These are phyloP conservation scores for Himantopus leucocephalus DNA, from an alignment of 2,113 vertebrate species.

Conservation along the genomic window DNA sequence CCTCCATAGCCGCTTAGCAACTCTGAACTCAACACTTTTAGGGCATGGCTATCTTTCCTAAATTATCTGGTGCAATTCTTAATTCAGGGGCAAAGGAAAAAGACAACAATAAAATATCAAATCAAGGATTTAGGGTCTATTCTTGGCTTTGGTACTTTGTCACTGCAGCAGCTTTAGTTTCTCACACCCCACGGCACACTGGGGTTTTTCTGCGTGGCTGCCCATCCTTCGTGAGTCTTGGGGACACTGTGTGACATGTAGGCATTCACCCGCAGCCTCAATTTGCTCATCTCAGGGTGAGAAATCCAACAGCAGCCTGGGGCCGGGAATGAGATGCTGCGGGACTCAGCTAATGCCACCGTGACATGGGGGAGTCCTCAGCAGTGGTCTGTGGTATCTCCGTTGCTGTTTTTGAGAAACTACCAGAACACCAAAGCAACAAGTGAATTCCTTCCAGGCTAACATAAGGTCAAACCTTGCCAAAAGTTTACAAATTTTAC, in stretches of 20 bases:
- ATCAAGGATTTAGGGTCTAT: background rate
- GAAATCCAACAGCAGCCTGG: background rate
- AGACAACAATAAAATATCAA: background rate
- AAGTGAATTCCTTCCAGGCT: background rate
- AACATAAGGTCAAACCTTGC: background rate
- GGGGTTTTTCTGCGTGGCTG: background rate
- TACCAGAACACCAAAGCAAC: background rate
- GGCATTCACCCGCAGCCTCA: background rate
- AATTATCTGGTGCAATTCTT: background rate
- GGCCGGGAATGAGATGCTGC: background rate
- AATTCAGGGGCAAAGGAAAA: background rate
- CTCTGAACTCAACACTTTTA: background rate
- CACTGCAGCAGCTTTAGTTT: background rate
- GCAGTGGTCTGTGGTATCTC: background rate
- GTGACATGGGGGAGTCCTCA: background rate
- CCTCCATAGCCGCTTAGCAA: background rate
- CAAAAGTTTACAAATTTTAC: background rate
- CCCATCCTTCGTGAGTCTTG: background rate
- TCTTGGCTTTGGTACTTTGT: background rate
- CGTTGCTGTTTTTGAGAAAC: background rate
- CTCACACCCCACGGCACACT: accelerated
- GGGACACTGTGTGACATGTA: background rate
- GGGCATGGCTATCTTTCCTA: background rate
- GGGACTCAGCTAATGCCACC: background rate
- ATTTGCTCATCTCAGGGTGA: background rate